A percentile compares a stretch with the other conserved stretches of the same genome.
phyloP scores from a whole-genome alignment of 2,113 vertebrate species.

The Istiophorus platypterus region DNA sequence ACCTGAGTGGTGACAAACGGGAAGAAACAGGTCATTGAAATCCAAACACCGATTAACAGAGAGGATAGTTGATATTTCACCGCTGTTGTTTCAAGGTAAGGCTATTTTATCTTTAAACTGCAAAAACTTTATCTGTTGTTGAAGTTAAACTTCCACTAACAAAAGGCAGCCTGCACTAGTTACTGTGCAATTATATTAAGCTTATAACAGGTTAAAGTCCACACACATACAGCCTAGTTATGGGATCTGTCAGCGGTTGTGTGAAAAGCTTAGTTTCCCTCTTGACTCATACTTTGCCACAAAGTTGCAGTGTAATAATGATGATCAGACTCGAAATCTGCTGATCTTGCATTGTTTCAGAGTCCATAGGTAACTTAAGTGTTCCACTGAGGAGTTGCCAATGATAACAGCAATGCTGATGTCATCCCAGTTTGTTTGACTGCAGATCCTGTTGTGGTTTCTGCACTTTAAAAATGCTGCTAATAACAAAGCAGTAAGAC shows the following conservation, averaged over 20 bases:
- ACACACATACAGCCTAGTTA: slow-evolving; percentile 7
- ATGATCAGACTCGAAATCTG: not conserved
- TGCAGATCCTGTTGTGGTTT: slow-evolving; percentile 29
- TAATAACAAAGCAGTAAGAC: slow-evolving; percentile 11
- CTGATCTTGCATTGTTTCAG: not conserved
- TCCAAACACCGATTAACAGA: slow-evolving; percentile 23
- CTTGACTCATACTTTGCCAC: not conserved
- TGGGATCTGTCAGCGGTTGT: slow-evolving; percentile 8
- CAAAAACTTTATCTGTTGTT: not conserved
- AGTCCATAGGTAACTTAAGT: slow-evolving; percentile 20
- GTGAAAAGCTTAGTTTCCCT: not conserved
- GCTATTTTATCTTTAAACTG: not conserved
- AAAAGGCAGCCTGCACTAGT: not conserved
- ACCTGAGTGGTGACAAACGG: not conserved
- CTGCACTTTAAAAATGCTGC: too few species aligned
- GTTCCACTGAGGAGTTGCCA: slow-evolving; percentile 2
- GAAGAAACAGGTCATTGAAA: not conserved
- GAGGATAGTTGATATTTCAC: slow-evolving; percentile 20
- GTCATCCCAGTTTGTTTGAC: slow-evolving; percentile 18
- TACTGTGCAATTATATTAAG: not conserved
- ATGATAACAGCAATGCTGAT: slow-evolving; percentile 28
- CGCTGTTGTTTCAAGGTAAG: not conserved
- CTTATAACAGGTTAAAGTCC: slow-evolving; percentile 38
- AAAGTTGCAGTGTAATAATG: not conserved
- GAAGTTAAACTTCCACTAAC: not conserved